phyloP scores from a whole-genome alignment of 2,113 vertebrate genomes.

The Macquaria ambigua region DNA sequence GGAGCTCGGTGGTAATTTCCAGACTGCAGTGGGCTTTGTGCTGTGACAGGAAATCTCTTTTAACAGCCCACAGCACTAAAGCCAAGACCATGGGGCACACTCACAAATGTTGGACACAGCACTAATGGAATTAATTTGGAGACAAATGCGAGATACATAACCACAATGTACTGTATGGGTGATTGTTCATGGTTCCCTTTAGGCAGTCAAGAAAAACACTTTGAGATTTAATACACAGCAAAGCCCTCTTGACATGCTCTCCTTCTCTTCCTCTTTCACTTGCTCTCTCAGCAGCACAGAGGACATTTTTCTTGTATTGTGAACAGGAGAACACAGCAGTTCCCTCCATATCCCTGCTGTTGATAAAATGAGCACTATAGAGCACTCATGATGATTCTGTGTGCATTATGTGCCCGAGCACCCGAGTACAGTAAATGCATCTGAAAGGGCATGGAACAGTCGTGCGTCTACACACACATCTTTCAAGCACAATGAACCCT shows the following conservation, averaged over 20 bases:
- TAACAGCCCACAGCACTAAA: slow-evolving; percentile 44
- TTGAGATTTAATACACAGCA: slow-evolving; percentile 17
- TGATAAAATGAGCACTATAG: slow-evolving; percentile 19
- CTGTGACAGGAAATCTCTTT: slow-evolving; percentile 27
- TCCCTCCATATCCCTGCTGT: slow-evolving; percentile 54
- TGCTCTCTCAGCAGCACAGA: neutral
- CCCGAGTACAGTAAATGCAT: neutral
- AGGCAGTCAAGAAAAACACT: slow-evolving; percentile 6
- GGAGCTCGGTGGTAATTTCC: too few species aligned
- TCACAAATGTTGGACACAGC: neutral
- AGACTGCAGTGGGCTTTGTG: slow-evolving; percentile 23
- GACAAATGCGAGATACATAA: slow-evolving; percentile 32
- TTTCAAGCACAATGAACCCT: neutral
- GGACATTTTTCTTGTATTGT: slow-evolving; percentile 5
- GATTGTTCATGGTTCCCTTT: slow-evolving; percentile 35
- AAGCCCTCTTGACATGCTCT: neutral
- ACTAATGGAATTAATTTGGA: slow-evolving; percentile 58
- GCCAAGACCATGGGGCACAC: slow-evolving; percentile 5
- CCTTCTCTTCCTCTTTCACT: slow-evolving; percentile 5
- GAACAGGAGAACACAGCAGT: slow-evolving; percentile 43
- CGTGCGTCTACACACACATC: neutral
- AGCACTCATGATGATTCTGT: neutral
- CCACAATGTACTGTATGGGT: slow-evolving; percentile 27
- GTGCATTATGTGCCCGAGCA: slow-evolving; percentile 6
- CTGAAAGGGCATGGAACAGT: neutral